A percentile compares a stretch with the other conserved stretches of the same genome.
Conservation (phyloP, 2,113 vertebrate species). For the Otocyon megalotis region DNA sequence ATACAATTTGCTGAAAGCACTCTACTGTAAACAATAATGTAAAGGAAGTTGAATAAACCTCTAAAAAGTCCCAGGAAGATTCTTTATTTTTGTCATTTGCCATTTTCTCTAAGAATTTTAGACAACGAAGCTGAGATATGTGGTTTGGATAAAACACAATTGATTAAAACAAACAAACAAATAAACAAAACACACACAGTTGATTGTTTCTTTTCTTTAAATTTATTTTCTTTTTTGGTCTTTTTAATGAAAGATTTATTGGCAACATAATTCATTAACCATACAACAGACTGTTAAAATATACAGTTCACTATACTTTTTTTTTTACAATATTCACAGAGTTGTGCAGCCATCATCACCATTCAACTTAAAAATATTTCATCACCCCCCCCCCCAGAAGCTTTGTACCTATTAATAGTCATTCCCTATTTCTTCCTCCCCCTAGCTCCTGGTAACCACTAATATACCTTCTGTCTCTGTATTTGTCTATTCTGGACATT, state of each 20-base stretch:
- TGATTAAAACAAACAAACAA: too few relatives aligned
- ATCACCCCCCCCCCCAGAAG: neutral
- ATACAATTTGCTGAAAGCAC: neutral
- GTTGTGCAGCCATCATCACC: neutral
- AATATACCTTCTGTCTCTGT: neutral
- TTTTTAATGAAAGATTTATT: neutral
- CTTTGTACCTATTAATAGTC: too few relatives aligned
- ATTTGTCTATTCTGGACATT: neutral
- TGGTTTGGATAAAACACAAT: neutral
- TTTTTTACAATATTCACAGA: neutral
- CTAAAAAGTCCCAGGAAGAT: neutral
- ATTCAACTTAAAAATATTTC: neutral
- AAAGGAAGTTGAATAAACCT: neutral
- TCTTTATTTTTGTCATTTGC: neutral
- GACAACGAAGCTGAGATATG: neutral
- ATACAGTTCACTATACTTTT: neutral
- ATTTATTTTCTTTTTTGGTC: neutral
- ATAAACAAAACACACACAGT: neutral
- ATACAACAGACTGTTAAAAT: neutral
- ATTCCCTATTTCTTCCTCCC: neutral
- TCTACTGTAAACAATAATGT: neutral
- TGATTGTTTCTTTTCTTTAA: neutral
- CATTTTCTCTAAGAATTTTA: neutral
- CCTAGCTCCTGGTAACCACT: neutral
- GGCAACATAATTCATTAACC: neutral